phyloP scores from a whole-genome alignment of 1,140 invertebrate genomes.

The Adoxophyes honmai region DNA sequence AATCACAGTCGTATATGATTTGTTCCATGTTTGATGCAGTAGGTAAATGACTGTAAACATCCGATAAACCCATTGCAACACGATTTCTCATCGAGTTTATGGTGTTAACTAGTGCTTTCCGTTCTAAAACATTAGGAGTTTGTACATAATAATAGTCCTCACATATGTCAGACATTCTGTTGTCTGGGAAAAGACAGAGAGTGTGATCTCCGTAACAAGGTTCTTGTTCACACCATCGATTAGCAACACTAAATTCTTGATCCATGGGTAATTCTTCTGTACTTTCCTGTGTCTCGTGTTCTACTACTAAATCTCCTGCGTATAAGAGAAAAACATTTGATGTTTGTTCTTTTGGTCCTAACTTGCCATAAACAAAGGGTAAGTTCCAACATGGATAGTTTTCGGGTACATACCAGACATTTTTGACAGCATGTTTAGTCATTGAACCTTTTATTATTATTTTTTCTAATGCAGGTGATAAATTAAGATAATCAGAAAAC shows the following conservation, averaged over 20 bases:
- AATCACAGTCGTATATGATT: conserved; percentile 58
- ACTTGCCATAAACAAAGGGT: conserved; percentile 49
- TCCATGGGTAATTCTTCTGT: background rate
- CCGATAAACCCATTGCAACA: conserved; percentile 43
- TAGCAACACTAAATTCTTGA: conserved; percentile 24
- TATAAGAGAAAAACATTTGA: conserved; percentile 48
- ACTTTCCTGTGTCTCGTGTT: background rate
- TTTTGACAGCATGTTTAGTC: conserved; percentile 17
- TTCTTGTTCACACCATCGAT: conserved; percentile 55
- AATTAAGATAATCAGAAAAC: too few relatives aligned
- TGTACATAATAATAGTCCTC: conserved; percentile 37
- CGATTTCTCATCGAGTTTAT: conserved; percentile 64
- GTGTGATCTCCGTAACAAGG: conserved; percentile 67
- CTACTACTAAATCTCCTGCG: conserved; percentile 24
- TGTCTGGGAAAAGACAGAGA: conserved; percentile 49
- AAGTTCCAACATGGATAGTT: conserved; percentile 57
- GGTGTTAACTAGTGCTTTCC: conserved; percentile 48
- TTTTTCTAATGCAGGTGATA: too few relatives aligned
- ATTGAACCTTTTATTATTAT: too few relatives aligned
- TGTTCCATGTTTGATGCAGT: conserved; percentile 64
- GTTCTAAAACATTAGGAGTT: conserved; percentile 36
- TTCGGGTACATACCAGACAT: conserved; percentile 54
- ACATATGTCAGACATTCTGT: conserved; percentile 40
- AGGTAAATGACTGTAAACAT: conserved; percentile 52
- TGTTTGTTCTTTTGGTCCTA: conserved; percentile 28